Evolutionary conservation across 2,113 vertebrate species (phyloP), one percentile per base, ranked within the genome.

Genomic region (Rhinolophus sinicus): DNA sequence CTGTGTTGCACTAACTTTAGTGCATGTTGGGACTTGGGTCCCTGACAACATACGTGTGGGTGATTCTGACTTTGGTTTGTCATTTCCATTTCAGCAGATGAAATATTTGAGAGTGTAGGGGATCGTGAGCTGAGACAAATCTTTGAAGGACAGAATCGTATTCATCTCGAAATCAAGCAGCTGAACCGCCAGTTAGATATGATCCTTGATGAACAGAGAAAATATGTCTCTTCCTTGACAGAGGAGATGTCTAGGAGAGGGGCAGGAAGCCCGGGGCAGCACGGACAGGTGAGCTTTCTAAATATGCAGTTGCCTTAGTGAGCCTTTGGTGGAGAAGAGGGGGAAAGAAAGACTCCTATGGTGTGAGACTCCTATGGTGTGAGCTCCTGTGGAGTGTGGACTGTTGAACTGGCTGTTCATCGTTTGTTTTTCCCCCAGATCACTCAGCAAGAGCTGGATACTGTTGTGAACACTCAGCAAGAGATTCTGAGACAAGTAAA

Each of bases 101-200:
- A 99, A 87, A 33, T 99, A 87, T 99, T 98, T 76, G 99, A 99
- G 98, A 99, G 95, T 0, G 98, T 99, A 35, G 99, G 99, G 14
- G 99, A 99, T 88, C 99, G 99, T 7, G 99, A 99, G 88, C 98
- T 99, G 96, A 99, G 99, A 92, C 99, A 99, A 90, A 99, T 99
- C 94, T 99, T 99, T 89, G 99, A 99, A 98, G 99, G 99, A 54
- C 99, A 99, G 98, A 99, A 99, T 97, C 99, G 98, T 76, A 99
- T 99, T 97, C 99, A 99, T 77, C 98, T 99, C 81, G 99, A 99
- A 98, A 99, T 99, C 98, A 99, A 99, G 93, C 99, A 99, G 97
- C 98, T 99, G 44, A 99, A 99, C 96, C 98, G 99, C 52, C 99
- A 99, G 21, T 97, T 99, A 72, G 99, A 99, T 54, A 99, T 99